These are phyloP conservation scores for Meandrusa payeni DNA, from an alignment of 2,888 invertebrate genomes.

Conservation along the genomic window DNA sequence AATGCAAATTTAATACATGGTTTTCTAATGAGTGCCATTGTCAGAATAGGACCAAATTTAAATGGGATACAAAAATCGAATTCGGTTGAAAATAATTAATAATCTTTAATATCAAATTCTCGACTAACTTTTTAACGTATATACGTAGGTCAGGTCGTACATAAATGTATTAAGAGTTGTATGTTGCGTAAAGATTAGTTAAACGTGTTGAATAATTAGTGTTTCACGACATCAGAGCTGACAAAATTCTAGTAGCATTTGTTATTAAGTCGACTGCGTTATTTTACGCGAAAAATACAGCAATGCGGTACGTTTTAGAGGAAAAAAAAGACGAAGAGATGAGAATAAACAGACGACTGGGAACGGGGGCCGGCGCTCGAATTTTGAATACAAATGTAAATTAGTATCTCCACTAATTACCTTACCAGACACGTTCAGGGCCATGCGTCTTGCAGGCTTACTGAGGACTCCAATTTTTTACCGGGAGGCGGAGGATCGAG, in stretches of 20 bases:
- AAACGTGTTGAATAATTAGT: too few relatives aligned
- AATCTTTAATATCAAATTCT: too few relatives aligned
- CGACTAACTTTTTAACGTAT: too few relatives aligned
- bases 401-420: conserved; percentile 81
- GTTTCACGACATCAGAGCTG: conserved; percentile 12
- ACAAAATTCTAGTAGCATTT: conserved; percentile 50
- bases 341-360: conserved; percentile 79
- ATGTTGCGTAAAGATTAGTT: too few relatives aligned
- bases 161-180: too few relatives aligned
- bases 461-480: conserved; percentile 66
- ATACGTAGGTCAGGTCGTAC: too few relatives aligned
- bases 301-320: conserved; percentile 74
- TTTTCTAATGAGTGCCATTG: too few relatives aligned
- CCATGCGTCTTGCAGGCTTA: conserved; percentile 78
- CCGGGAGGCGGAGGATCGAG: conserved; percentile 58
- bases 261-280: conserved; percentile 61
- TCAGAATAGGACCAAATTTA: too few relatives aligned
- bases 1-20: too few relatives aligned
- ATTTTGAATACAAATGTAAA: conserved; percentile 83
- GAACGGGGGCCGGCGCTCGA: conserved; percentile 77
- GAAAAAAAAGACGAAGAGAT: conserved; percentile 60
- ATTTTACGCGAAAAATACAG: conserved; percentile 77
- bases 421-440: conserved; percentile 71
- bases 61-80: too few relatives aligned
- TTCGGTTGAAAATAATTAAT: too few relatives aligned